Conservation (phyloP, 2,113 vertebrate genomes). For the Psittacula cyanocephala region DNA sequence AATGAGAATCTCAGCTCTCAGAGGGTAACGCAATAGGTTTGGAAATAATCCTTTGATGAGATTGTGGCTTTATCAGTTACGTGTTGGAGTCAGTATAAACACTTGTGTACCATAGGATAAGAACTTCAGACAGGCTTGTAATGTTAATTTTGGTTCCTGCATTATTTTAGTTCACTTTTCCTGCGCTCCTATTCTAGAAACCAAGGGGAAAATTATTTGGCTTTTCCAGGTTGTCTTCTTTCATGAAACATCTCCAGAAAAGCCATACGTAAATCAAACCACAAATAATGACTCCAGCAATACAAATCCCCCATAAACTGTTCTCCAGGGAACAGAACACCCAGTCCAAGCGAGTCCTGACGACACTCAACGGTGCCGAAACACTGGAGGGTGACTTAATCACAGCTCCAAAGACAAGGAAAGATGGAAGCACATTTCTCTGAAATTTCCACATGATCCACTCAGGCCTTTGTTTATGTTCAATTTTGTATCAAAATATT, state of each 20-base stretch:
- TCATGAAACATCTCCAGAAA: not conserved
- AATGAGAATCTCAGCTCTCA: conserved; percentile 69
- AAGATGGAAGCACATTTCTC: not conserved
- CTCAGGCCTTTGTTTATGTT: conserved; percentile 26
- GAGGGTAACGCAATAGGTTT: conserved; percentile 66
- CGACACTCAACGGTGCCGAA: not conserved
- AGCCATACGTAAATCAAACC: not conserved
- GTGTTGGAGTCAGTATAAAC: conserved; percentile 59
- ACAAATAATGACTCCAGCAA: not conserved
- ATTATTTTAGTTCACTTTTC: conserved; percentile 23
- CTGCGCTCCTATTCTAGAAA: not conserved
- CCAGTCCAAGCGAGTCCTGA: not conserved
- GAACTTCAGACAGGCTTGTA: conserved; percentile 18
- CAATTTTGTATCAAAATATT: conserved; percentile 31
- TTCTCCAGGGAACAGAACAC: not conserved
- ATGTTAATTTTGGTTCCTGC: conserved; percentile 22
- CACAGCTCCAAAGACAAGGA: conserved; percentile 25
- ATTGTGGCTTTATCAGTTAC: conserved; percentile 67
- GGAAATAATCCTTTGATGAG: conserved; percentile 72
- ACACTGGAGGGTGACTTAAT: not conserved
- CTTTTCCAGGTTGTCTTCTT: not conserved
- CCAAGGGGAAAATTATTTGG: conserved; percentile 9
- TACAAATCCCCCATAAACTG: not conserved
- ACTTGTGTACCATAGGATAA: conserved; percentile 35
- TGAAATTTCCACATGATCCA: not conserved